Evolutionary conservation across 2,797 vertebrate genomes (phyloP), one percentile per base, ranked within the genome.

Genomic region (Acanthornis magna): DNA sequence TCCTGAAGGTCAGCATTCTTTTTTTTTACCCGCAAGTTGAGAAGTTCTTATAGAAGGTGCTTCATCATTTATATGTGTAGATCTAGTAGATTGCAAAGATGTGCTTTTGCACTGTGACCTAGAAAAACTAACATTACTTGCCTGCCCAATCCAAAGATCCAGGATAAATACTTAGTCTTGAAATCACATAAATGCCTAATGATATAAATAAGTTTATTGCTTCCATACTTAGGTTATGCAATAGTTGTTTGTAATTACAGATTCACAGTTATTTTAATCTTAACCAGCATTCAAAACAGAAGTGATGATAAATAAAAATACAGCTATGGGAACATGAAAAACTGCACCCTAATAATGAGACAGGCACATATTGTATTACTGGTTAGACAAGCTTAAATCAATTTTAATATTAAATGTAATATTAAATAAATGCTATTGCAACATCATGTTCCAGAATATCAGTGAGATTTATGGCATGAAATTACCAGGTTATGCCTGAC

Each of bases 361-460:
- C 40, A 72, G 29, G 15, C 15, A 42, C 9, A 62, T 92, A 53
- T 13, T 73, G 27, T 65, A 32, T 77, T 80, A 77, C 43, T 60
- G 47, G 82, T 55, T 91, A 80, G 55, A 70, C 40, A 70, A 81
- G 45, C 19, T 85, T 55, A 95, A 93, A 93, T 78, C 5, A 62
- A 72, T 89, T 65, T 95, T 80, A 60, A 74, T 89, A 74, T 68
- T 78, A 80, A 83, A 87, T 80, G 27, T 63, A 90, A 26, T 68
- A 62, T 67, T 48, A 85, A 93, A 89, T 75, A 91, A 81, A 91
- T 75, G 23, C 30, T 75, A 54, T 85, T 68, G 43, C 84, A 85
- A 36, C 19, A 91, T 84, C 7, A 4, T 29, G 4, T 89, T 70
- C 21, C 19, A 76, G 55, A 83, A n/a, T 86, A 92, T 76, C 79